Conservation (phyloP, 2,888 invertebrate species). For the Melipona bicolor region DNA sequence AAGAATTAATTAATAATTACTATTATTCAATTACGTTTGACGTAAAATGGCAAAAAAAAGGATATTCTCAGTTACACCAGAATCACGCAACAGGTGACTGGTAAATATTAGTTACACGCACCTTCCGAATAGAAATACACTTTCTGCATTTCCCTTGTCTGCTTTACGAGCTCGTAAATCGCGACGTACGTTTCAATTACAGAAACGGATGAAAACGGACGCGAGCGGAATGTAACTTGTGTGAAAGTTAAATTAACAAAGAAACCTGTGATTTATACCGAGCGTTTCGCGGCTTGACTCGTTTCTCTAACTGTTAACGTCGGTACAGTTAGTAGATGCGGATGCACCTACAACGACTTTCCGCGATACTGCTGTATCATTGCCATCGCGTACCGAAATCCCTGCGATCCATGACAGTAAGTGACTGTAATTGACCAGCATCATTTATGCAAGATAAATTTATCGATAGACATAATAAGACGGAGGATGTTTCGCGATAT, state of each 20-base stretch:
- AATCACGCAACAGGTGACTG: conserved; percentile 10
- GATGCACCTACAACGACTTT: conserved; percentile 9
- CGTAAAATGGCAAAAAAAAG: not conserved
- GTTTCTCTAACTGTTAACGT: conserved; percentile 31
- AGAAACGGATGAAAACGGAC: conserved; percentile 8
- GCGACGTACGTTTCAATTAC: conserved; percentile 14
- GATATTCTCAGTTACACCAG: not conserved
- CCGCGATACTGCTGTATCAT: not conserved
- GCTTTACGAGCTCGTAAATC: conserved; percentile 1
- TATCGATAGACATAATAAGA: not conserved
- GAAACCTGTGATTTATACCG: conserved; percentile 19
- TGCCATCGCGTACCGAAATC: conserved; percentile 7
- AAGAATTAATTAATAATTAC: not conserved
- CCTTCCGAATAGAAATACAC: too few species aligned
- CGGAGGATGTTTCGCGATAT: not conserved
- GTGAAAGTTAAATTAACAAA: not conserved
- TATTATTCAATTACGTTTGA: not conserved
- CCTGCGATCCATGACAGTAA: not conserved
- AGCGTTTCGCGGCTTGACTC: not conserved
- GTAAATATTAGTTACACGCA: not conserved
- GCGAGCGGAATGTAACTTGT: not conserved
- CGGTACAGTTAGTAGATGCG: conserved; percentile 33
- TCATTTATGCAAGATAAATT: not conserved
- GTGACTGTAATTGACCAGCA: conserved; percentile 1
- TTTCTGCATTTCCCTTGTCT: not conserved